Evolutionary conservation across 2,888 invertebrate genomes (phyloP).

Genomic region (Polydrusus tereticollis): DNA sequence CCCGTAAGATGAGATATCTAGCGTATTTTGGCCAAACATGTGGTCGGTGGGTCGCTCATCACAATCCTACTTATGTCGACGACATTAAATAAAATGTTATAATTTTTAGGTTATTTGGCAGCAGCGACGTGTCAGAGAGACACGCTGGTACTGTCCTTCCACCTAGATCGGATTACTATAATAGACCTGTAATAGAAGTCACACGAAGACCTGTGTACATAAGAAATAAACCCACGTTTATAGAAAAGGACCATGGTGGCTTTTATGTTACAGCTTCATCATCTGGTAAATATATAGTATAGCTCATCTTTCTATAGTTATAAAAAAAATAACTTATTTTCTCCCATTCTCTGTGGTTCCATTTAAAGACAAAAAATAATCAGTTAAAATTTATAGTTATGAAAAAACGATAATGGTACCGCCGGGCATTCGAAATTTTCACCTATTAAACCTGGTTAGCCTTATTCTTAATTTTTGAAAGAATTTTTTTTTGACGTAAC

Average conservation of each 20-base stretch:
- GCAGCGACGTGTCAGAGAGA: neutral
- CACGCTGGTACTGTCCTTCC: slow-evolving; percentile 22
- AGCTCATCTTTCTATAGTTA: too few relatives aligned
- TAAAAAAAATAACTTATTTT: neutral
- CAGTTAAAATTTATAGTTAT: too few relatives aligned
- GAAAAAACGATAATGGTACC: neutral
- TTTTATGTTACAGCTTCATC: slow-evolving; percentile 58
- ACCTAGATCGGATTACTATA: slow-evolving; percentile 19
- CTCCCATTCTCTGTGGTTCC: too few relatives aligned
- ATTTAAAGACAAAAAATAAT: too few relatives aligned
- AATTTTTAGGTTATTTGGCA: slow-evolving; percentile 25
- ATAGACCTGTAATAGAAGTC: slow-evolving; percentile 33
- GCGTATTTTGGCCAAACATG: too few relatives aligned
- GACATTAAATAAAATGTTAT: neutral
- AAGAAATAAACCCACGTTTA: slow-evolving; percentile 46
- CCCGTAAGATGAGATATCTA: too few relatives aligned
- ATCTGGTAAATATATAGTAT: slow-evolving; percentile 36
- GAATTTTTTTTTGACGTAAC: too few relatives aligned
- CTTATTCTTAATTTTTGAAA: neutral
- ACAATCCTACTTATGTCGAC: too few relatives aligned
- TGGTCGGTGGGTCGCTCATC: too few relatives aligned
- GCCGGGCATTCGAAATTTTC: neutral
- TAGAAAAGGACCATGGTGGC: slow-evolving; percentile 52
- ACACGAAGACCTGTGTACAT: slow-evolving; percentile 46
- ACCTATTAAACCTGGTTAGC: neutral